Percentiles rank a stretch among this genome's conserved stretches.
phyloP scores from a whole-genome alignment of 1,140 invertebrate species.

The Danaus melanippus region DNA sequence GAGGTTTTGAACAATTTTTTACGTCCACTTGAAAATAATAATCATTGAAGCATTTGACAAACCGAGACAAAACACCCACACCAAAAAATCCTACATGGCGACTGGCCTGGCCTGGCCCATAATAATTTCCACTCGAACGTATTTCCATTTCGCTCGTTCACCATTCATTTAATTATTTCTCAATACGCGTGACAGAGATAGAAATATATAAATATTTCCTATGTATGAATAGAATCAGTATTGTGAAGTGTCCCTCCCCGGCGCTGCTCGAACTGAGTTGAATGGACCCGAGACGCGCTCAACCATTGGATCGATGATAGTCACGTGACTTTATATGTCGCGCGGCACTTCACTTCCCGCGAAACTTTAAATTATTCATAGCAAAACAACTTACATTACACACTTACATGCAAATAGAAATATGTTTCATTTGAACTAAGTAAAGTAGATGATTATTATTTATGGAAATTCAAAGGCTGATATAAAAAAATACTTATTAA shows the following conservation, averaged over 20 bases:
- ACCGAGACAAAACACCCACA: conserved; percentile 70
- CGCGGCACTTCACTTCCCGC: conserved; percentile 29
- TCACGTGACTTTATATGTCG: conserved; percentile 68
- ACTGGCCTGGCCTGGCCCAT: conserved; percentile 64
- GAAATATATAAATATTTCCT: conserved; percentile 67
- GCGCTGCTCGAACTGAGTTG: conserved; percentile 65
- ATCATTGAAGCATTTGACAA: conserved; percentile 71
- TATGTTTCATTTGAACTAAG: no score
- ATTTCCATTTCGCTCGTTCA: conserved; percentile 67
- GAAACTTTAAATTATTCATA: conserved; percentile 35
- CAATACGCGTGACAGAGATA: conserved; percentile 59
- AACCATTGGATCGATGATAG: conserved; percentile 70
- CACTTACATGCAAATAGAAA: no score
- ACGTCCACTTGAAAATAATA: conserved; percentile 69
- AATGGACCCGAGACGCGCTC: conserved; percentile 72
- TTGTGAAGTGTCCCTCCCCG: conserved; percentile 69
- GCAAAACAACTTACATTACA: no score
- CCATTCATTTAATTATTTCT: conserved; percentile 70
- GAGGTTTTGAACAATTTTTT: conserved; percentile 54
- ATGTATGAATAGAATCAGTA: conserved; percentile 68
- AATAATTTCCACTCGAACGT: conserved; percentile 70
- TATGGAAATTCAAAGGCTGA: no score
- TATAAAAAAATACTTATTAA: no score
- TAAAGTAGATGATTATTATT: no score
- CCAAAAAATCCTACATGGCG: conserved; percentile 71